phyloP scores from a whole-genome alignment of 2,888 invertebrate species.

The Trachelus troglodyta region DNA sequence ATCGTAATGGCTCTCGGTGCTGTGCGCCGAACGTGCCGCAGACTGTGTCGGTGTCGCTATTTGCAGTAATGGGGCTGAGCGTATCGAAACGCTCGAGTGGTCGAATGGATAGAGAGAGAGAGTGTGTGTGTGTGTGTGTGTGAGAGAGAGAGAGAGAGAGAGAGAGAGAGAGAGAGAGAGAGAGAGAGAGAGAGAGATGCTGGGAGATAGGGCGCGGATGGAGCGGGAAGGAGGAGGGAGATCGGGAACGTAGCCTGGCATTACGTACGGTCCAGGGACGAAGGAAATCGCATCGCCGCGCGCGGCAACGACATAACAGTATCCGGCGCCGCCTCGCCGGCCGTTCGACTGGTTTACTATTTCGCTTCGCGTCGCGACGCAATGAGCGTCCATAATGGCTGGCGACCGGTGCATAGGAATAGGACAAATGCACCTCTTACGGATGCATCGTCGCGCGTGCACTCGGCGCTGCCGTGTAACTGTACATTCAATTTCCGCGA shows the following conservation, averaged over 20 bases:
- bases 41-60: not conserved
- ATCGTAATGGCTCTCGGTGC: not conserved
- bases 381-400: constrained; percentile 23
- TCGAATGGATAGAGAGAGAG: not conserved
- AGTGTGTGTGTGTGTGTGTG: too few species aligned
- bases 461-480: constrained; percentile 23
- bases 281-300: constrained; percentile 4
- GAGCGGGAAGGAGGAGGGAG: not conserved
- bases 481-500: constrained; percentile 30
- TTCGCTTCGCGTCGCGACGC: constrained; percentile 26
- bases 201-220: not conserved
- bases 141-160: not conserved
- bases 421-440: constrained; percentile 10
- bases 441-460: constrained; percentile 2
- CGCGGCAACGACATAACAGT: constrained; percentile 26
- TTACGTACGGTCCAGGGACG: not conserved
- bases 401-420: constrained; percentile 24
- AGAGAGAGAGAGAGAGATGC: too few species aligned
- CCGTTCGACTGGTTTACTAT: constrained; percentile 22
- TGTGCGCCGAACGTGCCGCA: not conserved
- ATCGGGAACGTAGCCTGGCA: not conserved
- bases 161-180: not conserved
- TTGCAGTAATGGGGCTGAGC: not conserved
- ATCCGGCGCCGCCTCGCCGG: constrained; percentile 16
- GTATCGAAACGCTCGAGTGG: not conserved